Evolutionary conservation across 2,797 vertebrate species (phyloP), one percentile per base, ranked within the genome.

Genomic region (Ibycter americanus): DNA sequence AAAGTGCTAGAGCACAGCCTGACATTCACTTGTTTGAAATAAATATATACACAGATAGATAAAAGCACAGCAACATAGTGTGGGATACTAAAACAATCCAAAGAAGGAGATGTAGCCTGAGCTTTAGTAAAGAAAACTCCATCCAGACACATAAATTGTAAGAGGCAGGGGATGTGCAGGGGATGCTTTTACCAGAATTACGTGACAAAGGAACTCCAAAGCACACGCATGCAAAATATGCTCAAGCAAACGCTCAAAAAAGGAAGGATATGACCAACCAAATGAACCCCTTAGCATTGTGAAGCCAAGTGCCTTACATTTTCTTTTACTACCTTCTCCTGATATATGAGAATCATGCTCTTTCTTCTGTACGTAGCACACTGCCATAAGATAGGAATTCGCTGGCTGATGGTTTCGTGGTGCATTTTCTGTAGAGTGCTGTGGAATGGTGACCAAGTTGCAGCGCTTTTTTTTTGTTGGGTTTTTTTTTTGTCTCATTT

Each of bases 401-500:
- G 12, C 21, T 4, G 3, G 40, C 25, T 66, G n/a, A 79, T 46
- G 25, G 31, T 73, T 92, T 38, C 19, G 29, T 46, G 6, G 4
- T n/a, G 31, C 4, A 4, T 38, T 54, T 84, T 72, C 52, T 77
- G 40, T 20, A 16, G 27, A 26, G 15, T 14, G 17, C 8, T 71
- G 23, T 9, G 3, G 36, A 83, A 73, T 0, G 0, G 40, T 12
- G 27, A 78, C 4, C 44, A 86, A 66, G 10, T 11, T 56, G 34
- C 29, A 34, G 17, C 3, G 15, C 3, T 11, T 0, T 6, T 2
- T 12, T 11, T 8, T 3, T 0, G 20, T 22, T 38, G 38, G 38
- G 38, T 6, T 2, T 12, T 9, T 7, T 2, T 0, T 18, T 26
- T 44, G 4, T 72, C 31, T 15, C 29, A 59, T 94, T 87, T 81